Conservation (phyloP, 1,140 invertebrate genomes). For the Tachypleus tridentatus region DNA sequence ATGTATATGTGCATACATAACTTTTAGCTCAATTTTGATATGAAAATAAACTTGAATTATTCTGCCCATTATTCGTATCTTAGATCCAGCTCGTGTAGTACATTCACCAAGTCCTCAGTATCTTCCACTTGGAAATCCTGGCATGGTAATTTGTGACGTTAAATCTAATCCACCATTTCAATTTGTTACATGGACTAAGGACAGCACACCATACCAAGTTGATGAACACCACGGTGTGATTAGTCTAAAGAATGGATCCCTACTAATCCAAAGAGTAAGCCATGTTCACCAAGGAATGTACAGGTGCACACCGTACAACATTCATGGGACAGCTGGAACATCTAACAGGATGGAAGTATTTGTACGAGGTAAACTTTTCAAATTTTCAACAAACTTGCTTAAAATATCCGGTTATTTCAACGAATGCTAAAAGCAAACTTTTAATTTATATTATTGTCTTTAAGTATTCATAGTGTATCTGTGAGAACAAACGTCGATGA, state of each 20-base stretch:
- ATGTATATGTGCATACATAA: no score
- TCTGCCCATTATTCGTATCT: constrained; percentile 12
- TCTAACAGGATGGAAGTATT: constrained; percentile 92
- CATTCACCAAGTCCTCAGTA: constrained; percentile 90
- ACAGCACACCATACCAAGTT: constrained; percentile 78
- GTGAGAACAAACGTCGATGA: no score
- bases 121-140: constrained; percentile 79
- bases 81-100: constrained; percentile 87
- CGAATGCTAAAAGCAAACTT: no score
- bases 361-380: constrained; percentile 39
- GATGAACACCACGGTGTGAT: constrained; percentile 85
- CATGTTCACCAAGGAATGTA: constrained; percentile 51
- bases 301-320: constrained; percentile 89
- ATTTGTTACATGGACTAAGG: constrained; percentile 93
- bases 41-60: no score
- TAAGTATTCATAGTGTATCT: no score
- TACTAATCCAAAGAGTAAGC: constrained; percentile 60
- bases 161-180: constrained; percentile 90
- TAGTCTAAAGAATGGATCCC: constrained; percentile 83
- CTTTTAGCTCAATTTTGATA: no score
- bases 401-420: no score
- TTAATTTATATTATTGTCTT: no score
- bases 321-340: constrained; percentile 79
- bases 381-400: no score
- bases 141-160: constrained; percentile 90